Evolutionary conservation across 2,888 invertebrate genomes (phyloP).

Genomic region (Cordilura impudica): DNA sequence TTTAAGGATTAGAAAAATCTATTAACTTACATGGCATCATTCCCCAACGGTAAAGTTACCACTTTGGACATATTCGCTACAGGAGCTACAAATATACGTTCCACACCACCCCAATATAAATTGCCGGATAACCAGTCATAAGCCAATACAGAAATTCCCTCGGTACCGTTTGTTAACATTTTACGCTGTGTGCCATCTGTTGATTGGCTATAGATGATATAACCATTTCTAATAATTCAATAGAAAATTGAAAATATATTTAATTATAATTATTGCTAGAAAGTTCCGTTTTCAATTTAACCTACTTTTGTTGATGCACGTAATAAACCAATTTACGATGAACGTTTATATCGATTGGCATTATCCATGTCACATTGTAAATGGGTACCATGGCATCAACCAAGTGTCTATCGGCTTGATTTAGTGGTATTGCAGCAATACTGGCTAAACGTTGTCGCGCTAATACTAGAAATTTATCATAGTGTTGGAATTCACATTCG

Average conservation of each 20-base stretch:
- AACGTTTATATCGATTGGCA: slow-evolving; percentile 85
- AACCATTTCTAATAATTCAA: slow-evolving; percentile 73
- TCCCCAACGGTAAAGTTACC: slow-evolving; percentile 80
- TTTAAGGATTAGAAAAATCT: too few relatives aligned
- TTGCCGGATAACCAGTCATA: slow-evolving; percentile 91
- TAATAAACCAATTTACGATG: slow-evolving; percentile 81
- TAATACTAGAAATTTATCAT: slow-evolving; percentile 83
- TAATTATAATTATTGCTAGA: background rate
- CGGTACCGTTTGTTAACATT: slow-evolving; percentile 81
- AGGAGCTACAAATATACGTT: slow-evolving; percentile 84
- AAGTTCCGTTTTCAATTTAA: background rate
- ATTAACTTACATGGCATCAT: slow-evolving; percentile 79
- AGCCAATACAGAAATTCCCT: slow-evolving; percentile 84
- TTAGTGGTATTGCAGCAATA: slow-evolving; percentile 82
- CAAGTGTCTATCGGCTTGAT: slow-evolving; percentile 69
- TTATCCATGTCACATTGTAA: slow-evolving; percentile 82
- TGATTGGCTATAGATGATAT: slow-evolving; percentile 82
- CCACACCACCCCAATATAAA: slow-evolving; percentile 89
- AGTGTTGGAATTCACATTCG: slow-evolving; percentile 81
- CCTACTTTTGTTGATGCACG: slow-evolving; percentile 54
- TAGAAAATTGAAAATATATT: background rate
- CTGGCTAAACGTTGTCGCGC: slow-evolving; percentile 84
- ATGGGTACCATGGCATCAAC: slow-evolving; percentile 85
- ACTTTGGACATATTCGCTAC: slow-evolving; percentile 80
- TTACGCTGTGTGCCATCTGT: slow-evolving; percentile 81